phyloP scores from a whole-genome alignment of 1,140 invertebrate species.

The Camponotus vicinus region DNA sequence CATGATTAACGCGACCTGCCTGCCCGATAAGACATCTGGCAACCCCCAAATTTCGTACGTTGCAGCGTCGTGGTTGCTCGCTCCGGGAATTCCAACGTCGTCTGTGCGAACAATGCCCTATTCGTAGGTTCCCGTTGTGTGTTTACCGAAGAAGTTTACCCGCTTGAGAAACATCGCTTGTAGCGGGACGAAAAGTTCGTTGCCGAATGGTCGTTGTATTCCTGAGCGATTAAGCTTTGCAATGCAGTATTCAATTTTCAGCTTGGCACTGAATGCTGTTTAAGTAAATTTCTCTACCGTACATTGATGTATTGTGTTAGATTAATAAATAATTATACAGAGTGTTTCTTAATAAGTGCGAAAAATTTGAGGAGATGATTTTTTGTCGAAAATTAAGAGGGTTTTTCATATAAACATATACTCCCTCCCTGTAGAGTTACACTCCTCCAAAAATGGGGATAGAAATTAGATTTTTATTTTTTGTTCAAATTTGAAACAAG shows the following conservation, averaged over 20 bases:
- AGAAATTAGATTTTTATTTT: too few relatives aligned
- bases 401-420: too few relatives aligned
- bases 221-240: conserved; percentile 65
- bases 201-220: neutral
- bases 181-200: conserved; percentile 52
- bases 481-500: too few relatives aligned
- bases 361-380: too few relatives aligned
- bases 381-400: too few relatives aligned
- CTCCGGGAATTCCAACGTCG: conserved; percentile 62
- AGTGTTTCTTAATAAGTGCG: too few relatives aligned
- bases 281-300: neutral
- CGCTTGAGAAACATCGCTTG: conserved; percentile 30
- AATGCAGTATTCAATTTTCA: conserved; percentile 34
- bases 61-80: conserved; percentile 52
- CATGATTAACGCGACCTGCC: conserved; percentile 62
- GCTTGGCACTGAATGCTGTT: neutral
- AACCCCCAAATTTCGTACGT: conserved; percentile 66
- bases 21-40: conserved; percentile 67
- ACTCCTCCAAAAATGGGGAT: too few relatives aligned
- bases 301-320: neutral
- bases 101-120: conserved; percentile 61
- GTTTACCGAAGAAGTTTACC: conserved; percentile 68
- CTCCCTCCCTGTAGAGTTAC: too few relatives aligned
- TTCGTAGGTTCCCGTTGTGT: conserved; percentile 35
- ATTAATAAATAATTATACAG: neutral